Percentiles rank a stretch among this genome's conserved stretches.
These are phyloP conservation scores for Phyllotreta striolata DNA, from an alignment of 2,888 invertebrate species.

Conservation along the genomic window DNA sequence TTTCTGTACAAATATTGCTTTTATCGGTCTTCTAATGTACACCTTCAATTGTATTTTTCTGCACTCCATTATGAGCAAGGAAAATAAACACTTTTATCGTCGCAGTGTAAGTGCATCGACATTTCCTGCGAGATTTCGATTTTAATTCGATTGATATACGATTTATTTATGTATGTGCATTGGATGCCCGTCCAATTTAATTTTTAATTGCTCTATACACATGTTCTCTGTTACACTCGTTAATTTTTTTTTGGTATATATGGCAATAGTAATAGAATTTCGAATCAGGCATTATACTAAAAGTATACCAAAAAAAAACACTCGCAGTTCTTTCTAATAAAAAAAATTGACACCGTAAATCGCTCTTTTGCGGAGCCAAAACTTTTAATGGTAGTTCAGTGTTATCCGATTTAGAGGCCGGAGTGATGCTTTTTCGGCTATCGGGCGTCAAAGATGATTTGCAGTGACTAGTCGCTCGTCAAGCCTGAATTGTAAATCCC, in stretches of 20 bases:
- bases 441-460: slow-evolving; percentile 55
- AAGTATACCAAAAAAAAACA: slow-evolving; percentile 8
- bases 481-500: neutral
- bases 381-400: slow-evolving; percentile 53
- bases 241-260: no score
- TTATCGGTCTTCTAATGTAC: slow-evolving; percentile 26
- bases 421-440: slow-evolving; percentile 46
- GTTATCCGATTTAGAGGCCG: slow-evolving; percentile 51
- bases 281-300: no score
- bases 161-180: no score
- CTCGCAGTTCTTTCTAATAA: slow-evolving; percentile 4
- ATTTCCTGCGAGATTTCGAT: slow-evolving; percentile 13
- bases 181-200: no score
- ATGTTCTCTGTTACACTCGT: no score
- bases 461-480: slow-evolving; percentile 40
- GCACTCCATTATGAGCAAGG: neutral
- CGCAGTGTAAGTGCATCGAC: slow-evolving; percentile 5
- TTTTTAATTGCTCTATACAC: no score
- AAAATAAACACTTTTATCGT: slow-evolving; percentile 15
- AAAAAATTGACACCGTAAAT: slow-evolving; percentile 29
- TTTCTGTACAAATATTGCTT: slow-evolving; percentile 25
- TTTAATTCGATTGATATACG: neutral
- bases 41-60: slow-evolving; percentile 26
- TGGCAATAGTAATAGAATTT: no score
- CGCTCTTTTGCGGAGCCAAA: slow-evolving; percentile 36